Evolutionary conservation across 2,888 invertebrate genomes (phyloP).

Genomic region (Portevinia maculata): DNA sequence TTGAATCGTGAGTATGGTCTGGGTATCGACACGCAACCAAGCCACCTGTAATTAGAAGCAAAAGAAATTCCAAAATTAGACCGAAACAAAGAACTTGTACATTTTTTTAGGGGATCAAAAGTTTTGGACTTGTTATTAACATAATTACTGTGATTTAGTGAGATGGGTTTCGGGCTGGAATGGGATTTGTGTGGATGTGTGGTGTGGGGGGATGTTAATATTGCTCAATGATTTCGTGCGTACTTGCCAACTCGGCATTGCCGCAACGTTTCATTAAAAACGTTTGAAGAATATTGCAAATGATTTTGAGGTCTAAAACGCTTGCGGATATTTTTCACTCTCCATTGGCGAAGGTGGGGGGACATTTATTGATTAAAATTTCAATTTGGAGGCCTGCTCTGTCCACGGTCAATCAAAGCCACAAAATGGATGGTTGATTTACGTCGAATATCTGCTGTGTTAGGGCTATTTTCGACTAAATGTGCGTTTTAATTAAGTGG

Average conservation of each 20-base stretch:
- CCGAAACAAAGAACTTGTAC: constrained; percentile 60
- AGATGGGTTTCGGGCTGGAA: constrained; percentile 6
- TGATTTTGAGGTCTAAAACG: constrained; percentile 55
- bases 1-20: constrained; percentile 94
- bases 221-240: constrained; percentile 30
- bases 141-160: constrained; percentile 74
- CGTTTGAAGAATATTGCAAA: constrained; percentile 62
- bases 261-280: constrained; percentile 10
- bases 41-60: constrained; percentile 79
- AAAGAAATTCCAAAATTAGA: constrained; percentile 42
- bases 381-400: constrained; percentile 47
- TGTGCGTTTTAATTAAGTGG: constrained; percentile 72
- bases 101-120: constrained; percentile 49
- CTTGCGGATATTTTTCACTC: constrained; percentile 58
- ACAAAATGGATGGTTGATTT: constrained; percentile 59
- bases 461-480: constrained; percentile 61
- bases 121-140: constrained; percentile 62
- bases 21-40: constrained; percentile 87
- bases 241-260: constrained; percentile 12
- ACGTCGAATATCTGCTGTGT: constrained; percentile 54
- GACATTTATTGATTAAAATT: constrained; percentile 62
- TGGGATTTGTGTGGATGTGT: neutral
- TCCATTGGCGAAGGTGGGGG: neutral
- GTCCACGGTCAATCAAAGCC: constrained; percentile 55
- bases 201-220: neutral